Base-by-base conservation (phyloP, 2,888 invertebrate genomes). In the Lagria hirta region DNA sequence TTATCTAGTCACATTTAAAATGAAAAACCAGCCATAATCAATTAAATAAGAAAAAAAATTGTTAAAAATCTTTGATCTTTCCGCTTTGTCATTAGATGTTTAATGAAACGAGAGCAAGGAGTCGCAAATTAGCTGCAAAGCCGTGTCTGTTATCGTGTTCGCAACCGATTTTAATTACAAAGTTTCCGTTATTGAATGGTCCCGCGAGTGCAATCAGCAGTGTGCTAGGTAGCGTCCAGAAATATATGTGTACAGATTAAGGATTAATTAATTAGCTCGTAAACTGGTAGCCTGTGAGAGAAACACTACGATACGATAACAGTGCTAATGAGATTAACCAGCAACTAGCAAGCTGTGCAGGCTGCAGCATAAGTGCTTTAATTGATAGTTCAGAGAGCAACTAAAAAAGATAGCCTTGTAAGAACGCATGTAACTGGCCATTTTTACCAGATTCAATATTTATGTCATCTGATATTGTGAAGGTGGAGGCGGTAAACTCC, bases 251-350 rank as follows among this genome's bases (percentile, higher is more conserved):
- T 59, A 60, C 62, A 68, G 69, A 71, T 70, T 70, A 70, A 58
- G 66, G 62, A 65, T 66, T 70, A 69, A 71, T 71, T 71, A 71
- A 71, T 70, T 71, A 65, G 61, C 54, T 64, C 60, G 64, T 63
- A 65, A 64, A 64, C 64, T 65, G 61, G 65, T 55, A 62, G 63
- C 59, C 60, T 66, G 65, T 64, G 64, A 67, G 66, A 69, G 65
- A 63, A 64, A 68, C 65, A 66, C 61, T 61, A 59, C 58, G 69
- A 69, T 61, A 59, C 58, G 69, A 69, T 70, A 68, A 64, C 63
- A 61, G 64, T 62, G 63, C 68, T 70, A 71, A 71, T 71, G 70
- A 71, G 70, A 69, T 69, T 69, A 70, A 65, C 60, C 62, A 60
- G 64, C 64, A 62, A 60, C 55, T 58, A 59, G 57, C n/a, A n/a